phyloP scores from a whole-genome alignment of 2,113 vertebrate genomes.

The Notothenia rossii region DNA sequence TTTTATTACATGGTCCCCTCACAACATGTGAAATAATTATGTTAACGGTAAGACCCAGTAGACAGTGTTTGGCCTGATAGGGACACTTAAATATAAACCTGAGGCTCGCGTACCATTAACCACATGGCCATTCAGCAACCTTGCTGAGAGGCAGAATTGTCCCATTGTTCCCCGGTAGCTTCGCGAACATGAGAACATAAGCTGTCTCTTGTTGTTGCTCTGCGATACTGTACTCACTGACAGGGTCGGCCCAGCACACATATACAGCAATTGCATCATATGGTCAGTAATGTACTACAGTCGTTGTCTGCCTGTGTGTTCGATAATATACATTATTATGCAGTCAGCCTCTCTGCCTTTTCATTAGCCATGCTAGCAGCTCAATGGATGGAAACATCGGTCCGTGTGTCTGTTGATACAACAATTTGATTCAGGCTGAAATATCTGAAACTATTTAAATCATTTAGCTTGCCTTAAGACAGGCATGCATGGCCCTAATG shows the following conservation, averaged over 20 bases:
- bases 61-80: slow-evolving; percentile 29
- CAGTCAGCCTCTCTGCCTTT: too few species aligned
- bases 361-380: too few species aligned
- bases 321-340: not conserved
- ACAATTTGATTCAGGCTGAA: too few species aligned
- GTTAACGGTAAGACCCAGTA: slow-evolving; percentile 23
- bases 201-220: slow-evolving; percentile 24
- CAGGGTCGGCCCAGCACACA: slow-evolving; percentile 2
- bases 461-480: too few species aligned
- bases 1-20: slow-evolving; percentile 34
- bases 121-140: slow-evolving; percentile 49
- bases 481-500: too few species aligned
- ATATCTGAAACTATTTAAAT: too few species aligned
- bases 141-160: slow-evolving; percentile 47
- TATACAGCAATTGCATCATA: not conserved
- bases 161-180: slow-evolving; percentile 30
- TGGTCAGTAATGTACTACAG: not conserved
- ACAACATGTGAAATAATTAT: slow-evolving; percentile 34
- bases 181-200: slow-evolving; percentile 34
- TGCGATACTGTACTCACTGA: slow-evolving; percentile 14
- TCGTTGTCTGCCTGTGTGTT: not conserved
- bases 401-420: too few species aligned
- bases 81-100: slow-evolving; percentile 41
- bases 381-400: too few species aligned
- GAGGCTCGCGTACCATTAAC: slow-evolving; percentile 23